Evolutionary conservation across 1,140 invertebrate species (phyloP).

Genomic region (Formica exsecta): DNA sequence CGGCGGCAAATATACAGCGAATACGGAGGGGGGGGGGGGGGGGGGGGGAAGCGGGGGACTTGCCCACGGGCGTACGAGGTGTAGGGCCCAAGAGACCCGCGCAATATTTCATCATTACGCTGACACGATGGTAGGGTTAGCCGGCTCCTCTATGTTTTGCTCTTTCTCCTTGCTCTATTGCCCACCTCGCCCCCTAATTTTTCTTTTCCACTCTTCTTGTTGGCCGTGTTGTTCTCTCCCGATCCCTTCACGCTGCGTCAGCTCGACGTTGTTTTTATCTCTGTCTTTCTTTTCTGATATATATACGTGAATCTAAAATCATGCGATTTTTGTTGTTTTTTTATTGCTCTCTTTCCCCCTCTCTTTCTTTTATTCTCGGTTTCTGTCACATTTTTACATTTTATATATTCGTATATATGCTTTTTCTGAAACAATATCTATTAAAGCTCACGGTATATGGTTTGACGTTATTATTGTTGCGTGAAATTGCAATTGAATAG

Average conservation of each 20-base stretch:
- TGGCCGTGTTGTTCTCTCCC: conserved; percentile 1
- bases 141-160: conserved; percentile 57
- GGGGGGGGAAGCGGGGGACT: conserved; percentile 69
- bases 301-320: neutral
- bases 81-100: conserved; percentile 78
- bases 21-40: conserved; percentile 63
- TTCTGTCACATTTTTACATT: neutral
- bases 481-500: neutral
- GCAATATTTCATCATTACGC: conserved; percentile 88
- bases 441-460: neutral
- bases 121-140: conserved; percentile 84
- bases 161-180: conserved; percentile 62
- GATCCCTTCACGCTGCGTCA: conserved; percentile 5
- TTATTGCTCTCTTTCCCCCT: neutral
- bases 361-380: neutral
- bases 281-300: neutral
- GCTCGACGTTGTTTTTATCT: conserved; percentile 3
- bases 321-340: neutral
- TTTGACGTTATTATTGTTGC: neutral
- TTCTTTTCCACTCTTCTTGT: conserved; percentile 35
- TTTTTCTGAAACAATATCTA: neutral
- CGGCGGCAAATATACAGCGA: conserved; percentile 79
- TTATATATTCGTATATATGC: neutral
- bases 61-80: conserved; percentile 71
- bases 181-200: conserved; percentile 53